Evolutionary conservation across 2,888 invertebrate species (phyloP).

Genomic region (Itoplectis maculator): DNA sequence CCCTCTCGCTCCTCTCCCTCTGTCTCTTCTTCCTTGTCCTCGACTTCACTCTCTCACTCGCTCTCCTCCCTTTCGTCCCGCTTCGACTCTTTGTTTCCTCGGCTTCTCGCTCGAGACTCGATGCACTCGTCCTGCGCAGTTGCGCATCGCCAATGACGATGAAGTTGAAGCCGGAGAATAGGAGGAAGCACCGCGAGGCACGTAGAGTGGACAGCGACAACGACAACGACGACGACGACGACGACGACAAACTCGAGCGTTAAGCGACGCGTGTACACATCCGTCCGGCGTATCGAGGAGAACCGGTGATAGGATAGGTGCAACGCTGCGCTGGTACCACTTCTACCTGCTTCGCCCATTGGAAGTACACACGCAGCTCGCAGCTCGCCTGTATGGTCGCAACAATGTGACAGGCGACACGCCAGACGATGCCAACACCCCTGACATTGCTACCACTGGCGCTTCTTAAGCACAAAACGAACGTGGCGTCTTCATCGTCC

Average conservation of each 20-base stretch:
- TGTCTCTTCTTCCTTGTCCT: constrained; percentile 55
- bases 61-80: constrained; percentile 42
- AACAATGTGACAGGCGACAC: not conserved
- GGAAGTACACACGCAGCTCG: constrained; percentile 6
- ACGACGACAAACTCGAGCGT: constrained; percentile 23
- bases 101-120: constrained; percentile 48
- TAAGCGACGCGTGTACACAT: constrained; percentile 28
- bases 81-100: constrained; percentile 60
- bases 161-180: constrained; percentile 28
- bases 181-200: constrained; percentile 42
- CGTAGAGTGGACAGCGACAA: too few relatives aligned
- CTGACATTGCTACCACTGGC: not conserved
- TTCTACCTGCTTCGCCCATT: constrained; percentile 37
- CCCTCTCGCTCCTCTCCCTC: constrained; percentile 44
- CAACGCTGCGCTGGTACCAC: constrained; percentile 46
- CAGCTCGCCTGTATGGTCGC: too few relatives aligned
- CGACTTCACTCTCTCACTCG: constrained; percentile 47
- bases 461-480: too few relatives aligned
- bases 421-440: not conserved
- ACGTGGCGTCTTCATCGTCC: too few relatives aligned
- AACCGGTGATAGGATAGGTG: constrained; percentile 9
- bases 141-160: constrained; percentile 15
- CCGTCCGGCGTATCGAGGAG: too few relatives aligned
- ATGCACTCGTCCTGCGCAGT: constrained; percentile 32
- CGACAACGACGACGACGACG: too few relatives aligned